These are phyloP conservation scores for Peromyscus attwateri DNA, from an alignment of 2,797 vertebrate species.

Conservation along the genomic window DNA sequence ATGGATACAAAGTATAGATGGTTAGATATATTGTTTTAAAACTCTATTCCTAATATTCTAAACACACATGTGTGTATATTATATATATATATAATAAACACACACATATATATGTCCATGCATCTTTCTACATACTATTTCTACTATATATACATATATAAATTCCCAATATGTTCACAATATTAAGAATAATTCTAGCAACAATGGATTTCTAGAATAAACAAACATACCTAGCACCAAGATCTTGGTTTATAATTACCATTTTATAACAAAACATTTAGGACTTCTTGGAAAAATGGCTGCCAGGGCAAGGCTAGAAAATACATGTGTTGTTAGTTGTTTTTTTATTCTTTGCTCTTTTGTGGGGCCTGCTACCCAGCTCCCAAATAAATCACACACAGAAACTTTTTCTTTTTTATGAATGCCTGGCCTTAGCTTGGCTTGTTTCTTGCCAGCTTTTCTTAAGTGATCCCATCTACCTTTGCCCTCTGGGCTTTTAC, in stretches of 20 bases:
- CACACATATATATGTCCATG: not conserved
- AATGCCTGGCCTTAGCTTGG: too few species aligned
- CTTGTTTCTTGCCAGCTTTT: too few species aligned
- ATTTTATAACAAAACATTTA: conserved; percentile 33
- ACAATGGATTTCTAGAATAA: conserved; percentile 1
- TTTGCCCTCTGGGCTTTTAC: too few species aligned
- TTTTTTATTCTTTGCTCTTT: too few species aligned
- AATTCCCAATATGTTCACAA: not conserved
- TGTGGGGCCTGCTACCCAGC: too few species aligned
- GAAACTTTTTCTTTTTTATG: too few species aligned
- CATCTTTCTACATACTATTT: not conserved
- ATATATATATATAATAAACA: not conserved
- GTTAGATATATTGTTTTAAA: not conserved
- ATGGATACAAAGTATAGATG: not conserved
- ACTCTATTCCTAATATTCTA: not conserved
- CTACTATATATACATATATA: not conserved
- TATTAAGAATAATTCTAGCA: conserved; percentile 3
- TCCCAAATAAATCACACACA: too few species aligned
- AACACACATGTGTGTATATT: not conserved
- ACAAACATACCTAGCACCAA: not conserved
- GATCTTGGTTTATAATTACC: conserved; percentile 47
- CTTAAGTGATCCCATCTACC: too few species aligned
- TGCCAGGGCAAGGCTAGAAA: not conserved
- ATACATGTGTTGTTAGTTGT: not conserved
- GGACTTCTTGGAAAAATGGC: not conserved